A percentile compares a stretch with the other conserved stretches of the same genome.
Conservation (phyloP, 2,888 invertebrate genomes). For the Mellilla xanthometata region DNA sequence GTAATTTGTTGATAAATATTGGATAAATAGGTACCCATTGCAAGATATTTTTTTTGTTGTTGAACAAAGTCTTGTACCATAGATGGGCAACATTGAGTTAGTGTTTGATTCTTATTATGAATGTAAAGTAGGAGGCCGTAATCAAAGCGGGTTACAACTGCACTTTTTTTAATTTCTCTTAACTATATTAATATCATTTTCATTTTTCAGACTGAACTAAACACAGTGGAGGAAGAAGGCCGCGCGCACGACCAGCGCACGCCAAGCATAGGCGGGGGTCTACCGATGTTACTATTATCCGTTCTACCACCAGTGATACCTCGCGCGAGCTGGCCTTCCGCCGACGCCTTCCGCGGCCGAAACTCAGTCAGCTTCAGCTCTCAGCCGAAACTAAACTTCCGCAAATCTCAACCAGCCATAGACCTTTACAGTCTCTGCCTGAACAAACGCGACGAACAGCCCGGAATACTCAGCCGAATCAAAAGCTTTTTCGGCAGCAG, state of each 20-base stretch:
- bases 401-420: slow-evolving; percentile 81
- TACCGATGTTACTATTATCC: slow-evolving; percentile 87
- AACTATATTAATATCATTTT: too few relatives aligned
- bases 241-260: slow-evolving; percentile 64
- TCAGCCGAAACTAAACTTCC: slow-evolving; percentile 84
- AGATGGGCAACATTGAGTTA: too few relatives aligned
- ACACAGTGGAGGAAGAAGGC: slow-evolving; percentile 72
- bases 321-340: slow-evolving; percentile 89
- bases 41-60: too few relatives aligned
- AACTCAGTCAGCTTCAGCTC: slow-evolving; percentile 86
- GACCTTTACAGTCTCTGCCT: slow-evolving; percentile 83
- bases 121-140: too few relatives aligned
- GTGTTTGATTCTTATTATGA: too few relatives aligned
- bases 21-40: too few relatives aligned
- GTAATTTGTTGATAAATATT: too few relatives aligned
- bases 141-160: too few relatives aligned
- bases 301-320: slow-evolving; percentile 90
- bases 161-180: too few relatives aligned
- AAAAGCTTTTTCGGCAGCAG: slow-evolving; percentile 85
- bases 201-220: slow-evolving; percentile 63
- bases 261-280: slow-evolving; percentile 86
- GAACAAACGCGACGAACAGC: slow-evolving; percentile 80
- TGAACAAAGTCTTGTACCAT: too few relatives aligned
- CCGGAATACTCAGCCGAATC: slow-evolving; percentile 77
- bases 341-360: slow-evolving; percentile 84